phyloP scores from a whole-genome alignment of 2,797 vertebrate genomes.

The Tarsius wallacei region DNA sequence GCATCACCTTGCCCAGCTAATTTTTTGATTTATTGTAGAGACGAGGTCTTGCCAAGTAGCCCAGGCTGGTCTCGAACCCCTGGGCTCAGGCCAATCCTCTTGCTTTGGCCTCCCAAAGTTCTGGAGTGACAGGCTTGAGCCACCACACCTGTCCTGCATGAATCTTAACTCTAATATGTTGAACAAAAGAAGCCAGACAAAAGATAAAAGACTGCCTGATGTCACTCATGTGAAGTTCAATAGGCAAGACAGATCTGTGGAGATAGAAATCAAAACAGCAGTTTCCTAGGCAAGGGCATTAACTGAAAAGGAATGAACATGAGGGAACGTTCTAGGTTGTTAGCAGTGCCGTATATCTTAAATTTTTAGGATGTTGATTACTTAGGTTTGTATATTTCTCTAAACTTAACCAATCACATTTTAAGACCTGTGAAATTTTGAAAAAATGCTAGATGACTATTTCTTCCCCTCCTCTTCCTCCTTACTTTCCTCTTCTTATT shows the following conservation, averaged over 20 bases:
- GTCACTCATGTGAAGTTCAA: not conserved
- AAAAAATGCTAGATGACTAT: not conserved
- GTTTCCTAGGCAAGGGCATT: not conserved
- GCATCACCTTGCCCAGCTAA: too few relatives aligned
- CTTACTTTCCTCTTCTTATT: too few relatives aligned
- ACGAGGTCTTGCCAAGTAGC: too few relatives aligned
- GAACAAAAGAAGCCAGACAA: not conserved
- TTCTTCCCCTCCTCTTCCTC: too few relatives aligned
- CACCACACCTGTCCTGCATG: too few relatives aligned
- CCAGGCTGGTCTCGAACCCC: too few relatives aligned
- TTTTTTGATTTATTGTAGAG: too few relatives aligned
- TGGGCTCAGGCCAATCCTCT: too few relatives aligned
- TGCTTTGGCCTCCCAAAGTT: too few relatives aligned
- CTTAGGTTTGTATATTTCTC: not conserved
- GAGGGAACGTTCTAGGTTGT: not conserved
- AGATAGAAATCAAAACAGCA: not conserved
- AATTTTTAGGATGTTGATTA: not conserved
- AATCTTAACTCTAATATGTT: not conserved
- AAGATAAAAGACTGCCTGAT: not conserved
- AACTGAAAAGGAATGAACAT: not conserved
- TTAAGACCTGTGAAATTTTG: not conserved
- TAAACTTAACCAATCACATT: conserved; percentile 24
- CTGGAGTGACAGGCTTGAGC: too few relatives aligned
- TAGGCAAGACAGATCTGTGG: not conserved
- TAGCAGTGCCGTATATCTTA: not conserved